Conservation (phyloP, 2,113 vertebrate genomes). For the Pteruthius melanotis region DNA sequence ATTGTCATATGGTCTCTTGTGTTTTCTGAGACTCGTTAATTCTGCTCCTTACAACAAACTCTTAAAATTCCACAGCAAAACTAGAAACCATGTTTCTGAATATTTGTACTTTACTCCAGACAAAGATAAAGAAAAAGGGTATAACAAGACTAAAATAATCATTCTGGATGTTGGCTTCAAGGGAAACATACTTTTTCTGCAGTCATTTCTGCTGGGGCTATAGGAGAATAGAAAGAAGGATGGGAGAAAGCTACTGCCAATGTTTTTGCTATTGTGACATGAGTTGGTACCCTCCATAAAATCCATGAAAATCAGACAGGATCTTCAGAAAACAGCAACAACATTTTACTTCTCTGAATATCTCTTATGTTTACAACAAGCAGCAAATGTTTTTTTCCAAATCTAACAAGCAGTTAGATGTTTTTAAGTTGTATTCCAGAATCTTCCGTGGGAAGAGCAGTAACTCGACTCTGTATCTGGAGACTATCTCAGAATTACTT, state of each 20-base stretch:
- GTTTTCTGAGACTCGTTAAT: background rate
- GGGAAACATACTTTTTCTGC: background rate
- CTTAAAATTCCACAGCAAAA: background rate
- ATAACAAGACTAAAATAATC: background rate
- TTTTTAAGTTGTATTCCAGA: background rate
- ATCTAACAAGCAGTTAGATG: too few species aligned
- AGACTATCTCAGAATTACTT: background rate
- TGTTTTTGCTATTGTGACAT: background rate
- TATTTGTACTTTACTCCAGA: background rate
- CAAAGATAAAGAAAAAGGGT: background rate
- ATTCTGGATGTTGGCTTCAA: background rate
- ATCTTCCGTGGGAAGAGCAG: background rate
- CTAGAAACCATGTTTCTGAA: background rate
- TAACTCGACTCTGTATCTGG: background rate
- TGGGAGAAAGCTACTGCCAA: background rate
- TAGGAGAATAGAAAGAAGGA: background rate
- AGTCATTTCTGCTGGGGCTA: background rate
- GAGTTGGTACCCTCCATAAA: background rate
- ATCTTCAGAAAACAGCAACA: background rate
- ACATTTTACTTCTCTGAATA: background rate
- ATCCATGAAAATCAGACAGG: background rate
- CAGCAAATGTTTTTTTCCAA: too few species aligned
- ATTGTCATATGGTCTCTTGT: background rate
- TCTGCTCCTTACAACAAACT: background rate
- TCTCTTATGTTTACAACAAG: background rate